A percentile compares a stretch with the other conserved stretches of the same genome.
Conservation (phyloP, 2,113 vertebrate genomes). For the Actinemys pallida region DNA sequence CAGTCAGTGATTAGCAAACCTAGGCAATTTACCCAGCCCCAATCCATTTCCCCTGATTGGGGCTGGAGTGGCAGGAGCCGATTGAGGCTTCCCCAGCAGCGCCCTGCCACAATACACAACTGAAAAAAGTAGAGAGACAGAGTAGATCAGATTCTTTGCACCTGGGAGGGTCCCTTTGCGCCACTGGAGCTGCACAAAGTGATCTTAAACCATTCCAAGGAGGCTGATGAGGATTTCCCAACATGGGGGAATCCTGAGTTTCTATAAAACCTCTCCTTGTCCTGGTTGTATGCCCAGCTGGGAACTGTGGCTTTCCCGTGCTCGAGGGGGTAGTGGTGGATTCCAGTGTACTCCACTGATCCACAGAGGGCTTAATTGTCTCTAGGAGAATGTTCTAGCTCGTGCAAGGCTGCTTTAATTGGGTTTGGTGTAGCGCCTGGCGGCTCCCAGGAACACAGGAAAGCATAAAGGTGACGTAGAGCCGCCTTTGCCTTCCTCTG, state of each 20-base stretch:
- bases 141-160: rapidly evolving
- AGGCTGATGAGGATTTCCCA: background rate
- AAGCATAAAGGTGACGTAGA: background rate
- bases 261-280: background rate
- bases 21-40: too few species aligned
- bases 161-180: rapidly evolving
- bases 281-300: background rate
- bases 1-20: too few species aligned
- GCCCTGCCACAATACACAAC: rapidly evolving
- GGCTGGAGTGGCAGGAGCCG: too few species aligned
- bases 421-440: background rate
- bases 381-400: background rate
- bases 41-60: too few species aligned
- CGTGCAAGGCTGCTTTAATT: background rate
- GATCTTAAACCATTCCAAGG: background rate
- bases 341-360: background rate
- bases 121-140: background rate
- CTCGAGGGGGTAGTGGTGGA: background rate
- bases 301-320: background rate
- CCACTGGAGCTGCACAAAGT: background rate
- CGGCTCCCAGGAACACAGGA: background rate
- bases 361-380: background rate
- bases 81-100: too few species aligned
- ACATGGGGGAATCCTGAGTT: background rate
- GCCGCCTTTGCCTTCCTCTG: background rate